phyloP scores from a whole-genome alignment of 1,140 invertebrate genomes.

The Brachionus koreanus region DNA sequence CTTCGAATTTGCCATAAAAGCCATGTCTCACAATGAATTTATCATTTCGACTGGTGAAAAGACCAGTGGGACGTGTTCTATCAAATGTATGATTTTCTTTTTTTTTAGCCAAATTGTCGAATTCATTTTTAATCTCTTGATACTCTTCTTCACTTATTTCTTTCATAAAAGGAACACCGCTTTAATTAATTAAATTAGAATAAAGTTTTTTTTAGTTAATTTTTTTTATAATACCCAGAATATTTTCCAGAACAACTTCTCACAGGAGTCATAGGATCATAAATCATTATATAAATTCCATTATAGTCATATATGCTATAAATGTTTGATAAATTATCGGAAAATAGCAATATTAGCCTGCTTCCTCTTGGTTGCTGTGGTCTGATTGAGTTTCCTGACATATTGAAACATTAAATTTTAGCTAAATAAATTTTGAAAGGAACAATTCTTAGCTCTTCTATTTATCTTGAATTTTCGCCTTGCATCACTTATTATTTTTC shows the following conservation, averaged over 20 bases:
- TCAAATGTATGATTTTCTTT: slow-evolving; percentile 34
- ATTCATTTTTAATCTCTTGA: not conserved
- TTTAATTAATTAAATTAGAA: not conserved
- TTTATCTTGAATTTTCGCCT: not conserved
- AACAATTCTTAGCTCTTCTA: not conserved
- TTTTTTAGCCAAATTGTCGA: not conserved
- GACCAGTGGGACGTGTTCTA: not conserved
- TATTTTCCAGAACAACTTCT: slow-evolving; percentile 35
- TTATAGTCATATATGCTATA: not conserved
- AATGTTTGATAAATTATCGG: slow-evolving; percentile 21
- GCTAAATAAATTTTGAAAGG: not conserved
- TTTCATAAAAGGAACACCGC: not conserved
- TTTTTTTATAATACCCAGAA: not conserved
- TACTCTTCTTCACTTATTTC: slow-evolving; percentile 17
- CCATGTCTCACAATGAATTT: slow-evolving; percentile 21
- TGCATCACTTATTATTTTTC: not conserved
- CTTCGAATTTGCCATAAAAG: slow-evolving; percentile 13
- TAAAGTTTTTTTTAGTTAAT: not conserved
- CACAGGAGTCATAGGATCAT: not conserved
- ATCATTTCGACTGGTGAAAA: slow-evolving; percentile 2
- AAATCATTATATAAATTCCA: not conserved
- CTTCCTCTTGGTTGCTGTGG: not conserved
- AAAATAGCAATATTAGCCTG: not conserved
- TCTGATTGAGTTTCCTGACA: not conserved
- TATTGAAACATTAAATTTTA: not conserved